Conservation (phyloP, 2,113 vertebrate species). For the Oreotrochilus melanogaster region DNA sequence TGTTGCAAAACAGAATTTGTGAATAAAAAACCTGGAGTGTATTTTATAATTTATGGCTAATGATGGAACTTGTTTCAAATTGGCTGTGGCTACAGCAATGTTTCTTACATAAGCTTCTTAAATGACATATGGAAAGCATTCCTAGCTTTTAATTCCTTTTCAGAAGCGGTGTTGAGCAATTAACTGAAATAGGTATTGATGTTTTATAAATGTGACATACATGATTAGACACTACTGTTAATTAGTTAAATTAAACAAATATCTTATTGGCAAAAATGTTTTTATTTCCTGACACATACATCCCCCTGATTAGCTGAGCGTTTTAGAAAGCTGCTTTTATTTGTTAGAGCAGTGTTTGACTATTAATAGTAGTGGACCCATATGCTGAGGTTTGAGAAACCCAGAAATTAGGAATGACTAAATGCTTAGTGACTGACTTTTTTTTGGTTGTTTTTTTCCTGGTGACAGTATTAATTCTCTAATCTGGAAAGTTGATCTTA, state of each 20-base stretch:
- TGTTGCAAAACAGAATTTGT: neutral
- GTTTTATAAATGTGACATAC: neutral
- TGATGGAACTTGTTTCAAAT: neutral
- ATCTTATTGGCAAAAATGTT: neutral
- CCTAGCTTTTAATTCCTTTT: neutral
- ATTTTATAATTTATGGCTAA: neutral
- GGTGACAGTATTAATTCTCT: neutral
- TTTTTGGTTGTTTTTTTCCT: neutral
- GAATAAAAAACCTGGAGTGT: neutral
- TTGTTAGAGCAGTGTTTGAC: neutral
- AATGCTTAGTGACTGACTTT: neutral
- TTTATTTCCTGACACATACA: neutral
- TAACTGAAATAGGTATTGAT: neutral
- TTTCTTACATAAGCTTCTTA: constrained; percentile 1
- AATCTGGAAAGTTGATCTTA: neutral
- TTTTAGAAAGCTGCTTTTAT: neutral
- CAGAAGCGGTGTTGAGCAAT: neutral
- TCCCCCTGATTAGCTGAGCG: neutral
- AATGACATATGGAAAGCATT: neutral
- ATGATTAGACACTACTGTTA: neutral
- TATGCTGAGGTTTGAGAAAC: neutral
- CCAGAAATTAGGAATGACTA: neutral
- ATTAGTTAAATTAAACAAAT: neutral
- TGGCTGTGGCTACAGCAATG: neutral
- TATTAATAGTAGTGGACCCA: neutral